A percentile compares a stretch with the other conserved stretches of the same genome.
Evolutionary conservation across 2,113 vertebrate genomes (phyloP).

Genomic region (Ptyas mucosa): DNA sequence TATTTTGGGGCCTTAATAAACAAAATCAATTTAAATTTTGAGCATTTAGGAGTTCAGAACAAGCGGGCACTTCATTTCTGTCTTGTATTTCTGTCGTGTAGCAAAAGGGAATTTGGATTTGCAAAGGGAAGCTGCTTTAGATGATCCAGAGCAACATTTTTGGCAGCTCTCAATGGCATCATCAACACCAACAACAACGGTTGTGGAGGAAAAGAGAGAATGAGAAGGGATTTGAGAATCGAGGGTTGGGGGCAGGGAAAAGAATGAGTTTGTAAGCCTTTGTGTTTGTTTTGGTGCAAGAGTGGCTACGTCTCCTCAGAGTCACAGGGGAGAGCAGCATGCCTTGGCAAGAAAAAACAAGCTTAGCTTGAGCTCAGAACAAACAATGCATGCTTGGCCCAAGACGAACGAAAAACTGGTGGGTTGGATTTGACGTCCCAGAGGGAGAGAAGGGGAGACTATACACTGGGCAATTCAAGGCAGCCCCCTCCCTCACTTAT

Average conservation of each 20-base stretch:
- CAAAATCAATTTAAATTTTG: not conserved
- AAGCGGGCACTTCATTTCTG: not conserved
- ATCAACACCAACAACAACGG: too few species aligned
- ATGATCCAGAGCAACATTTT: not conserved
- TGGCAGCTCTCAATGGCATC: not conserved
- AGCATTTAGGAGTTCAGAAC: not conserved
- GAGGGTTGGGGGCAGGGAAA: not conserved
- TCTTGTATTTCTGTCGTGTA: not conserved
- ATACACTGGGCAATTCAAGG: too few species aligned
- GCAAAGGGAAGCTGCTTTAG: not conserved
- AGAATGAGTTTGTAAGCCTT: not conserved
- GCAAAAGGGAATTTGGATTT: not conserved
- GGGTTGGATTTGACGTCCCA: not conserved
- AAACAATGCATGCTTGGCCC: not conserved
- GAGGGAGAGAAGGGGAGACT: not conserved
- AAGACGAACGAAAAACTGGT: not conserved
- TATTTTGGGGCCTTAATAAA: not conserved
- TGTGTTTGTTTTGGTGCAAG: constrained; percentile 32
- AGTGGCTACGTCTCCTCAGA: rapidly evolving
- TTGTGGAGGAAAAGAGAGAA: too few species aligned
- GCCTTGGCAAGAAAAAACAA: constrained; percentile 17
- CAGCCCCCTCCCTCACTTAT: not conserved
- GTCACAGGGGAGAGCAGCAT: constrained; percentile 11
- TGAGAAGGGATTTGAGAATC: not conserved
- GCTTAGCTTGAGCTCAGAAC: constrained; percentile 2